Evolutionary conservation across 1,140 invertebrate genomes (phyloP), one percentile per base, ranked within the genome.

Genomic region (Nasonia vitripennis): DNA sequence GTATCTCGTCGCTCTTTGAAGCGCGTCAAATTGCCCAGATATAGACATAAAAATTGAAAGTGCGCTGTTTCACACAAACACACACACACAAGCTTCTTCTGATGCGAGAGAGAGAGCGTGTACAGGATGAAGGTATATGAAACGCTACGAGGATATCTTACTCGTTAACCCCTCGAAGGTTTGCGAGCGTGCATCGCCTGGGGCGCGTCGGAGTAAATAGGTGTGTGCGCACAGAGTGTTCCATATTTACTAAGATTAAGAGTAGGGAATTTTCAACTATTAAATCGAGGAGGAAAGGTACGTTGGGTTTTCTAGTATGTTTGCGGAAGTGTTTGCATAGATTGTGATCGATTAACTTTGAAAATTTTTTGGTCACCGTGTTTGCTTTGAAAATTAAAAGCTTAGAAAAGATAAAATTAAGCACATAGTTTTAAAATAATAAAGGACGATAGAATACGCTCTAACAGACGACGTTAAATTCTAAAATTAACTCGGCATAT

Each of bases 11-110:
- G 51, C 51, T 55, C 51, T 14, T 55, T 55, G 51, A 62, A 62
- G 14, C 55, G 17, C 17, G 55, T 4, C 78, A 79, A 80, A 80
- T 80, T 80, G n/a, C 68, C 9, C 81, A 45, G 70, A 75, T 71
- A 45, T 23, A 31, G 70, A 68, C 34, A 77, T 83, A 62, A 83
- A 83, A 78, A 83, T 41, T 67, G 55, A 78, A 83, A 48, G 81
- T 55, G 12, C 81, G 20, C 70, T 73, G 70, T 5, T n/a, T 75
- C 27, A 55, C 41, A 45, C 51, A 31, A 14, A 48, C 80, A 27
- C 51, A 62, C 41, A n/a, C 20, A 70, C 14, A 14, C 12, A 14
- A 3, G 68, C 45, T 12, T 78, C 2, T 5, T 34, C 11, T 45
- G 10, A 45, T 45, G 9, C 41, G 41, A 7, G 41, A 45, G 41